Base-by-base conservation (phyloP, 2,113 vertebrate genomes). In the Pteruthius melanotis region DNA sequence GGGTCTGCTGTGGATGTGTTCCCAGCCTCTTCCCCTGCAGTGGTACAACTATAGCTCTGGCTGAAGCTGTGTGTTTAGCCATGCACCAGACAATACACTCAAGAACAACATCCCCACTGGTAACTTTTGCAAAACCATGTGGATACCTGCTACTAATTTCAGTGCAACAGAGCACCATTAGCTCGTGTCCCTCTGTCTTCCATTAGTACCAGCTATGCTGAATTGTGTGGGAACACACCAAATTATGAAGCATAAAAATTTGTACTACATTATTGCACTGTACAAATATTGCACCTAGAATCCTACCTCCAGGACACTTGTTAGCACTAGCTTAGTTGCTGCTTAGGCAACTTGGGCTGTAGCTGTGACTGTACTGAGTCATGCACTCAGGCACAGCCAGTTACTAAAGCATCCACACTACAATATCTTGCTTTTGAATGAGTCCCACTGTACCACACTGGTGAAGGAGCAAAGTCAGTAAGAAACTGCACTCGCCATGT, bases 391-490 rank as follows among this genome's bases (percentile, higher is more conserved):
- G 17, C 53, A 49, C 1, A 65, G 47, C 18, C 50, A 23, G 50
- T 83, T 83, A 40, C 9, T 50, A 6, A 57, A 39, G 33, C 14
- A 33, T 13, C 72, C 59, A 11, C 49, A 6, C 37, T 27, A 44
- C 54, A 83, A 35, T 8, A 70, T n/a, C n/a, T 53, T 81, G 42
- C 42, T 77, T 91, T 63, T 80, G 49, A 92, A 74, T 2, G 0
- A 49, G 80, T 77, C 45, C 35, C 23, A 23, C n/a, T 24, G 40
- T 13, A n/a, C n/a, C 26, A 59, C 0, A 0, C 1, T 65, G 63
- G 23, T 8, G 10, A 94, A 91, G 18, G 15, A 40, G 30, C 30
- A 30, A 87, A 81, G 35, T 74, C 56, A 54, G 30, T 59, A 81
- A n/a, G 63, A 61, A 90, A 70, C 23, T 26, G 68, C 42, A 66